Percentiles rank a stretch among this genome's conserved stretches.
phyloP scores from a whole-genome alignment of 2,797 vertebrate genomes.

The Jordanella pulchra region DNA sequence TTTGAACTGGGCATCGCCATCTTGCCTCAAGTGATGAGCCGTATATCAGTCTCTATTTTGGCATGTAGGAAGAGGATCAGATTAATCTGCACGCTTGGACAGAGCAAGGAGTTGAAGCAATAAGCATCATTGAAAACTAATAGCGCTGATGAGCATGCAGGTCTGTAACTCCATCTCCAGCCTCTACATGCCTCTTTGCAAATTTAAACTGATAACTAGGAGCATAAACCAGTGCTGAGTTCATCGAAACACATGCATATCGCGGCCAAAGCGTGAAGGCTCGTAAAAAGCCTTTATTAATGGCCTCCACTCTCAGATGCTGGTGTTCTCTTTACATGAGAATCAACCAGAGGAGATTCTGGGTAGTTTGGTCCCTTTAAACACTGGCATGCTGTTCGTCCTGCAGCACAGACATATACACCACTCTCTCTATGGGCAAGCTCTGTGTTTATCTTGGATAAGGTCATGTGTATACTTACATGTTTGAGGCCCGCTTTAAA shows the following conservation, averaged over 20 bases:
- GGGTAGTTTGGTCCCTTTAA: conserved; percentile 51
- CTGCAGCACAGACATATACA: conserved; percentile 47
- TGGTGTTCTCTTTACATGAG: conserved; percentile 43
- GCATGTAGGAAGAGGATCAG: conserved; percentile 50
- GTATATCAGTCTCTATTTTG: conserved; percentile 69
- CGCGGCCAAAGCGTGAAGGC: conserved; percentile 43
- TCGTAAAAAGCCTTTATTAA: conserved; percentile 75
- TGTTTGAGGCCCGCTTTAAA: conserved; percentile 56
- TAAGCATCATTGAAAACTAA: conserved; percentile 59
- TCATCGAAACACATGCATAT: conserved; percentile 50
- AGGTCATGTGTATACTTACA: conserved; percentile 70
- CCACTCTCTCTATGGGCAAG: conserved; percentile 40
- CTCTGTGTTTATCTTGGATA: conserved; percentile 67
- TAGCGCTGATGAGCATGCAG: conserved; percentile 57
- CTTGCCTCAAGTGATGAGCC: conserved; percentile 34
- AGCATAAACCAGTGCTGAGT: conserved; percentile 56
- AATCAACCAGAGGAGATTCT: conserved; percentile 46
- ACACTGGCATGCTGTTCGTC: conserved; percentile 61
- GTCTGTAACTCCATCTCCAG: conserved; percentile 65
- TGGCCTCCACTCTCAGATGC: conserved; percentile 58
- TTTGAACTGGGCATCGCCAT: conserved; percentile 26
- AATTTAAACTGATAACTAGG: conserved; percentile 67
- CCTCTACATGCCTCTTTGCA: conserved; percentile 56
- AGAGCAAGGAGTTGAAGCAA: conserved; percentile 55
- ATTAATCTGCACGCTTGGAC: conserved; percentile 50